A percentile compares a stretch with the other conserved stretches of the same genome.
Conservation (phyloP, 2,888 invertebrate genomes). For the Drosophila cognata region DNA sequence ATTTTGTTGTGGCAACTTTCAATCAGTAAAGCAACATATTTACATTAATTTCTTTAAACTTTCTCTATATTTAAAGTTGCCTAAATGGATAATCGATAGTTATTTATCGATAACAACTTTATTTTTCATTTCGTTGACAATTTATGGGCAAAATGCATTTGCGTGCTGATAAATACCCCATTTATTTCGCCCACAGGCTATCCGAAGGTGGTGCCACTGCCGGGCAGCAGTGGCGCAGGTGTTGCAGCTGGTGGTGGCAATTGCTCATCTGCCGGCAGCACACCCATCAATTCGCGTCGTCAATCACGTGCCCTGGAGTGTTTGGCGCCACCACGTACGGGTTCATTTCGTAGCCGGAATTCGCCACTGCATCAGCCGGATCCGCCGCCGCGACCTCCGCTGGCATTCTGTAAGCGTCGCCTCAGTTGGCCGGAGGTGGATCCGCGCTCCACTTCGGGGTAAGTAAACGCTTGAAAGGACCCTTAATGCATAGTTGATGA, state of each 20-base stretch:
- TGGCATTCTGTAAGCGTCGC: conserved; percentile 91
- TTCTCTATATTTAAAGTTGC: neutral
- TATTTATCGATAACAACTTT: neutral
- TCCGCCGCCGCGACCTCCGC: conserved; percentile 88
- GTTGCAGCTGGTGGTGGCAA: conserved; percentile 48
- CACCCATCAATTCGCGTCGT: conserved; percentile 81
- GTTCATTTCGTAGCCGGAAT: conserved; percentile 86
- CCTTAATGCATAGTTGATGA: conserved; percentile 67
- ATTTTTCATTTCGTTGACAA: neutral
- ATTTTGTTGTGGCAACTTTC: neutral
- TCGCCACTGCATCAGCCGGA: conserved; percentile 83
- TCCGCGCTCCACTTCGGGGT: conserved; percentile 93
- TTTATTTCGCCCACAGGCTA: conserved; percentile 86
- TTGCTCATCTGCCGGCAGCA: conserved; percentile 63
- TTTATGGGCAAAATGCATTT: neutral
- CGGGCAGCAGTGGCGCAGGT: conserved; percentile 86
- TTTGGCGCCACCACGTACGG: conserved; percentile 87
- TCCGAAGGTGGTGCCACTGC: conserved; percentile 90
- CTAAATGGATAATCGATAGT: neutral
- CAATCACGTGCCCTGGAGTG: conserved; percentile 89
- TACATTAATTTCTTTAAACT: neutral
- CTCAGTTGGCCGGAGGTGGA: conserved; percentile 95
- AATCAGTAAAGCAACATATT: neutral
- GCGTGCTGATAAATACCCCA: neutral
- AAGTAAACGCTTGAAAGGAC: conserved; percentile 82